Base-by-base conservation (phyloP, 2,888 invertebrate genomes). In the Octonoba sinensis region DNA sequence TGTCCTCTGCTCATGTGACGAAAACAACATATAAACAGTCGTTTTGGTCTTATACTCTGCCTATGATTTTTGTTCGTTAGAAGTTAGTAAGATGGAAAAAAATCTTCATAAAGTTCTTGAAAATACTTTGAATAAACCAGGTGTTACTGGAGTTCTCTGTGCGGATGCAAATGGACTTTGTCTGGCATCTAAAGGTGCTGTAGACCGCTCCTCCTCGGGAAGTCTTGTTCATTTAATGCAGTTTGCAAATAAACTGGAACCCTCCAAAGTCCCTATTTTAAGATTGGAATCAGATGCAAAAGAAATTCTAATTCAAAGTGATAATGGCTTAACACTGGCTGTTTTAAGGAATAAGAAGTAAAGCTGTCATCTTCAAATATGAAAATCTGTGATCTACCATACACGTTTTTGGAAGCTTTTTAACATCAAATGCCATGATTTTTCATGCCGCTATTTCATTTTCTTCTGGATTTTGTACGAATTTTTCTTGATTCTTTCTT, bases 121-220 rank as follows among this genome's bases (percentile, higher is more conserved):
- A 24, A 65, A 82, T 20, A 56, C 65, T 11, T 36, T 76, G 18
- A 76, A n/a, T 18, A 76, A 82, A 65, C 76, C 75, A 36, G 72
- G 76, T 51, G 76, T 82, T 1, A 72, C 59, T 60, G 82, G 82
- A 22, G 76, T 76, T 47, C 54, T 76, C 12, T 75, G 75, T 67
- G 76, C 71, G 24, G 82, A 82, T 62, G 69, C 72, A 59, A 82
- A 82, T 67, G 82, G 82, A 24, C 60, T 82, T 12, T 82, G 82
- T 24, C 47, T 82, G 13, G 82, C 71, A 49, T 71, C 71, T 18
- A 82, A 72, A 71, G 82, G 82, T 36, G 44, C 49, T 15, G 57
- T 65, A 12, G 71, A 82, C 51, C 47, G 70, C 20, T 64, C 69
- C 22, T 57, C 71, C 12, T 70, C 75, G 24, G 82, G 82, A 16